These are phyloP conservation scores for Lagria hirta DNA, from an alignment of 2,888 invertebrate genomes.

Conservation along the genomic window DNA sequence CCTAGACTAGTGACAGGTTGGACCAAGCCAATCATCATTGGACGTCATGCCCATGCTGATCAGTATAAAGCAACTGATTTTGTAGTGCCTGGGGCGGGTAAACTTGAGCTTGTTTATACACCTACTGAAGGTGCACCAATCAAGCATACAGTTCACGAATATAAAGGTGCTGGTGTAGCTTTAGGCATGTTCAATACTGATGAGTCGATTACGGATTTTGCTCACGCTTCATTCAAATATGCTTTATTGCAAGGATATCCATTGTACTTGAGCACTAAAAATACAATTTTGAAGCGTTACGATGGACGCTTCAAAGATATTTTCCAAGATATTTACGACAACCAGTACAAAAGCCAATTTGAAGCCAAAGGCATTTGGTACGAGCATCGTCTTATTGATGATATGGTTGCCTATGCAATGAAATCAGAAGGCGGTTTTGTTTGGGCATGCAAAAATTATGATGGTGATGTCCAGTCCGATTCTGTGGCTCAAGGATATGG, in stretches of 20 bases:
- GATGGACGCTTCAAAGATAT: slow-evolving; percentile 97
- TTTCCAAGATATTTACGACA: slow-evolving; percentile 92
- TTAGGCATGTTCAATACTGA: slow-evolving; percentile 97
- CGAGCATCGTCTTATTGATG: slow-evolving; percentile 97
- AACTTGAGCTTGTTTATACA: slow-evolving; percentile 80
- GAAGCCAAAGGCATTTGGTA: slow-evolving; percentile 93
- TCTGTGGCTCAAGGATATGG: slow-evolving; percentile 97
- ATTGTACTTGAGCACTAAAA: slow-evolving; percentile 93
- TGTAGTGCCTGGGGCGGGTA: slow-evolving; percentile 88
- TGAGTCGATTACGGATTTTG: slow-evolving; percentile 89
- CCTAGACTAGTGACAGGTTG: slow-evolving; percentile 93
- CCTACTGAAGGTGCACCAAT: slow-evolving; percentile 66
- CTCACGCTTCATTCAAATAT: slow-evolving; percentile 90
- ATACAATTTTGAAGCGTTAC: slow-evolving; percentile 94
- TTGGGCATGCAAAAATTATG: slow-evolving; percentile 99
- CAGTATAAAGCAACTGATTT: slow-evolving; percentile 98
- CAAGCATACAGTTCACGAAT: slow-evolving; percentile 78
- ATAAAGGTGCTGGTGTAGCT: slow-evolving; percentile 86
- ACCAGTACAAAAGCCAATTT: slow-evolving; percentile 79
- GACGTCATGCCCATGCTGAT: slow-evolving; percentile 97
- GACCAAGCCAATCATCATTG: slow-evolving; percentile 96
- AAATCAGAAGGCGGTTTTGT: slow-evolving; percentile 98
- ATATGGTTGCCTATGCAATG: slow-evolving; percentile 98
- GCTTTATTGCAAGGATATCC: slow-evolving; percentile 85
- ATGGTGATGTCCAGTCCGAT: slow-evolving; percentile 98